Evolutionary conservation across 2,113 vertebrate genomes (phyloP).

Genomic region (Rynchops niger): DNA sequence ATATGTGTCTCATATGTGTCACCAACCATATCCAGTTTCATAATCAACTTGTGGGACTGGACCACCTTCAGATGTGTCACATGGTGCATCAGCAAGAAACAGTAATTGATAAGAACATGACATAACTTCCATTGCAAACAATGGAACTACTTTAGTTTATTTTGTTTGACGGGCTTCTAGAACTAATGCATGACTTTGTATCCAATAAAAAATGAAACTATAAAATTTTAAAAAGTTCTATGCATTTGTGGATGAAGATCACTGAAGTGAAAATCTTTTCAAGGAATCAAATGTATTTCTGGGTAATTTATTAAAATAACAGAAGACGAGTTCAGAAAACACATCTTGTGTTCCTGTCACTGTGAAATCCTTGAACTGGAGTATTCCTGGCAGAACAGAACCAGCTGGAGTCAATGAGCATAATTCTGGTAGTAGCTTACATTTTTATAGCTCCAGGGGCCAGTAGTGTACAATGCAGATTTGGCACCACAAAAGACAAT

Average conservation of each 20-base stretch:
- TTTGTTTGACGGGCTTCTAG: background rate
- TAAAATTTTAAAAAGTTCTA: background rate
- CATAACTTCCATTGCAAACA: background rate
- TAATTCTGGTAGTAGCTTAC: background rate
- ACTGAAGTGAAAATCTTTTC: background rate
- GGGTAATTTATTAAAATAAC: constrained; percentile 2
- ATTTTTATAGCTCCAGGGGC: background rate
- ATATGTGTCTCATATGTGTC: too few species aligned
- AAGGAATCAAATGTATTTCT: background rate
- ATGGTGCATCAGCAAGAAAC: background rate
- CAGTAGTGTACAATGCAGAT: background rate
- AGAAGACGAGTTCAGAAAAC: background rate
- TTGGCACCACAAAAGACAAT: background rate
- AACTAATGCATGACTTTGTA: background rate
- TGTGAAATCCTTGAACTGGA: background rate
- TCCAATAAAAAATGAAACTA: background rate
- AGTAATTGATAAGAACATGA: background rate
- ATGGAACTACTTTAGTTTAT: background rate
- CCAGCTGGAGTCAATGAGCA: background rate
- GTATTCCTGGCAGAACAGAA: background rate
- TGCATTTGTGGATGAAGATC: background rate
- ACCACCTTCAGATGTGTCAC: background rate
- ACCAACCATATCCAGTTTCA: background rate
- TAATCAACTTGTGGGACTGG: background rate
- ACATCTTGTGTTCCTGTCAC: background rate